Percentiles rank a stretch among this genome's conserved stretches.
Conservation (phyloP, 2,888 invertebrate genomes). For the Tupiocoris notatus region DNA sequence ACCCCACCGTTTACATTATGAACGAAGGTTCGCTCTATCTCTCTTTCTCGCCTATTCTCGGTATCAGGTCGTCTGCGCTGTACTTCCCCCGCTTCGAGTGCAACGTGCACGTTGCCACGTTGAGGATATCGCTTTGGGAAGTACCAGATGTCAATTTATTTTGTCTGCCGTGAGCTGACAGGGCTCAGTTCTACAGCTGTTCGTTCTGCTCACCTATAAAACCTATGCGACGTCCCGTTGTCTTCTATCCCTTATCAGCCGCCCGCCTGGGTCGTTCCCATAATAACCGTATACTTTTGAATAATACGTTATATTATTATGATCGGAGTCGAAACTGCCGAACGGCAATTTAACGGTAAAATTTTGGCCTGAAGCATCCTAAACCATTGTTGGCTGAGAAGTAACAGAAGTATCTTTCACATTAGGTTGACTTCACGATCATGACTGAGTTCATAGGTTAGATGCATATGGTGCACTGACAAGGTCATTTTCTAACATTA, state of each 20-base stretch:
- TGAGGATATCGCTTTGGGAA: conserved; percentile 10
- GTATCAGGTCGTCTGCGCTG: no score
- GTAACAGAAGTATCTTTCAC: no score
- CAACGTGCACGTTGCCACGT: not conserved
- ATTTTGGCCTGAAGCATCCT: not conserved
- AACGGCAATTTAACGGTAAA: not conserved
- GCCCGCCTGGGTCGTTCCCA: conserved; percentile 1
- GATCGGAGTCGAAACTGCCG: not conserved
- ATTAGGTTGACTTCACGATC: no score
- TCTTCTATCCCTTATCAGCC: not conserved
- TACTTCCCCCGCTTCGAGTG: not conserved
- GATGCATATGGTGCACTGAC: no score
- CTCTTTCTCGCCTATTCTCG: no score
- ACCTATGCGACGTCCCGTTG: not conserved
- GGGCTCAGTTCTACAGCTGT: conserved; percentile 16
- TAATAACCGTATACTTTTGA: no score
- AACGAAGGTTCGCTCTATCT: not conserved
- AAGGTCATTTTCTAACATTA: no score
- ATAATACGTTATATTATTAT: not conserved
- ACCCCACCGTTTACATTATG: conserved; percentile 23
- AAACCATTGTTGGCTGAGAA: no score
- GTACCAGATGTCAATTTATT: conserved; percentile 39
- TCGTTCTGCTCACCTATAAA: conserved; percentile 5
- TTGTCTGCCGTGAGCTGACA: conserved; percentile 12
- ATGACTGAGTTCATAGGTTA: no score